These are phyloP conservation scores for Cepaea nemoralis DNA, from an alignment of 1,140 invertebrate species.

Conservation along the genomic window DNA sequence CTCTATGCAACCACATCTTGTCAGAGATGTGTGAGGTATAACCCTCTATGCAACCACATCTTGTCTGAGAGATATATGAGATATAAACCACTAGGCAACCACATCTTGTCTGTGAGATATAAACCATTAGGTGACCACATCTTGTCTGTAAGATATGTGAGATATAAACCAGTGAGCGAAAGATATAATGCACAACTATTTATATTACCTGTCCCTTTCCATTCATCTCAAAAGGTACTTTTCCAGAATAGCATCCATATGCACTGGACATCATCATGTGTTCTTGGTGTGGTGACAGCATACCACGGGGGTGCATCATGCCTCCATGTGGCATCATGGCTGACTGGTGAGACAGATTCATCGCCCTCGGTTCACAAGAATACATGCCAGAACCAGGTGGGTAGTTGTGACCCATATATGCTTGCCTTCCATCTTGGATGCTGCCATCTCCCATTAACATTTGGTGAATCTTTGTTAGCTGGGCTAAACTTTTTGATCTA, in stretches of 20 bases:
- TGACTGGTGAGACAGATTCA: conserved; percentile 57
- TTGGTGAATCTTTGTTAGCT: conserved; percentile 41
- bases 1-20: too few species aligned
- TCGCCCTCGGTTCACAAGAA: conserved; percentile 55
- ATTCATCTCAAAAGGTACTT: conserved; percentile 47
- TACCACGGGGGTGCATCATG: conserved; percentile 62
- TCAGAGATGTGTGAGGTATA: too few species aligned
- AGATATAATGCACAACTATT: neutral
- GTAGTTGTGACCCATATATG: conserved; percentile 41
- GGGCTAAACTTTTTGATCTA: conserved; percentile 31
- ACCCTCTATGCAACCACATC: too few species aligned
- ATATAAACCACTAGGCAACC: too few species aligned
- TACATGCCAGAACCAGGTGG: conserved; percentile 56
- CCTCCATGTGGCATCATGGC: conserved; percentile 52
- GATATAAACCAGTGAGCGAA: too few species aligned
- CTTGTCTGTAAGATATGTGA: too few species aligned
- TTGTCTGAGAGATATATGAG: too few species aligned
- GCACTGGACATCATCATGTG: conserved; percentile 58
- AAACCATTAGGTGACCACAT: too few species aligned
- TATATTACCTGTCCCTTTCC: conserved; percentile 60
- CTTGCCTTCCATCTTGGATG: conserved; percentile 9
- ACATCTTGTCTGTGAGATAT: too few species aligned
- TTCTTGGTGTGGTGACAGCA: conserved; percentile 55
- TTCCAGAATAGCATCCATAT: conserved; percentile 39
- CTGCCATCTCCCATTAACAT: conserved; percentile 38